These are phyloP conservation scores for Temnothorax rugatulus DNA, from an alignment of 2,888 invertebrate genomes.

Conservation along the genomic window DNA sequence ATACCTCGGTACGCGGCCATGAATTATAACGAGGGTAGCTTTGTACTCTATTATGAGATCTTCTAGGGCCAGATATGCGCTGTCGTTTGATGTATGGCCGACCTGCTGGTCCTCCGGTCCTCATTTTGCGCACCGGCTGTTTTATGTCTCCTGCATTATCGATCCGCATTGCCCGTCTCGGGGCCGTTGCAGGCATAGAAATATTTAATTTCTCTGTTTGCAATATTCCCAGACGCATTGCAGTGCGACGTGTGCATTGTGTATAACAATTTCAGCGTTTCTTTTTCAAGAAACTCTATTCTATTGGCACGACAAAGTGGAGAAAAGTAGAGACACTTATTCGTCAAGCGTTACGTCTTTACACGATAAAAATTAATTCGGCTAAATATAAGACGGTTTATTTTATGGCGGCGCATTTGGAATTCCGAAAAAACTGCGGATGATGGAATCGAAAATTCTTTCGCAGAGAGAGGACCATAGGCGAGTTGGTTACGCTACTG, in stretches of 20 bases:
- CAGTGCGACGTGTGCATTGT: slow-evolving; percentile 18
- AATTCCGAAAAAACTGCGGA: not conserved
- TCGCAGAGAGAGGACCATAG: too few relatives aligned
- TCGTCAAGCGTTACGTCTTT: not conserved
- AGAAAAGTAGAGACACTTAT: not conserved
- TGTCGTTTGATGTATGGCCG: slow-evolving; percentile 39
- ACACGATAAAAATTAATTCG: not conserved
- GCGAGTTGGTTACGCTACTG: not conserved
- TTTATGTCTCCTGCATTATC: slow-evolving; percentile 45
- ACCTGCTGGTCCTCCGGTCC: slow-evolving; percentile 19
- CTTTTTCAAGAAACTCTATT: not conserved
- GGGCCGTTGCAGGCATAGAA: slow-evolving; percentile 17
- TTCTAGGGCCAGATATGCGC: slow-evolving; percentile 33
- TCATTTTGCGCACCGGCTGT: slow-evolving; percentile 47
- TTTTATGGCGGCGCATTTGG: not conserved
- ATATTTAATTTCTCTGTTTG: slow-evolving; percentile 51
- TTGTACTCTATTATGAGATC: slow-evolving; percentile 46
- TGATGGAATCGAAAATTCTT: not conserved
- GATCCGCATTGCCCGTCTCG: slow-evolving; percentile 24
- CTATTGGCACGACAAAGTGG: not conserved
- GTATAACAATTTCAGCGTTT: not conserved
- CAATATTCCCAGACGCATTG: not conserved
- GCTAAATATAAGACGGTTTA: not conserved
- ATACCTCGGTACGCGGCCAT: slow-evolving; percentile 15
- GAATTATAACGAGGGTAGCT: slow-evolving; percentile 50